Evolutionary conservation across 2,888 invertebrate genomes (phyloP).

Genomic region (Hydrotaea cyrtoneurina): DNA sequence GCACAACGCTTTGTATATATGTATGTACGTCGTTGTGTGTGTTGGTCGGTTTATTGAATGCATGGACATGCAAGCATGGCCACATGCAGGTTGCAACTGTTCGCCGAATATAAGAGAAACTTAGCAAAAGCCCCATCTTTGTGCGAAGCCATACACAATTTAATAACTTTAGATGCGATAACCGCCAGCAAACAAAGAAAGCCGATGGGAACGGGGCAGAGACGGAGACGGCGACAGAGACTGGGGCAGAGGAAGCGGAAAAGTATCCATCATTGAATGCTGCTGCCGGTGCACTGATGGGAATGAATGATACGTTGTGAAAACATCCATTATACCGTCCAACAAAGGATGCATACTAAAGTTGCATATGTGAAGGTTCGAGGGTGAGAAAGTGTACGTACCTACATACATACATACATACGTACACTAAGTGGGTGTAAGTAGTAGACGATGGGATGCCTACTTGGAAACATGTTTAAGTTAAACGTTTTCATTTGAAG

Average conservation of each 20-base stretch:
- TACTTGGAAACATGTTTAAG: slow-evolving; percentile 17
- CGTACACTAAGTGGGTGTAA: no score
- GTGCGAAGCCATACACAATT: slow-evolving; percentile 52
- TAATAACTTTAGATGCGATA: slow-evolving; percentile 48
- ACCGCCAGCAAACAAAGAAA: not conserved
- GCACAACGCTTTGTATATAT: slow-evolving; percentile 11
- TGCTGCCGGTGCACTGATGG: slow-evolving; percentile 6
- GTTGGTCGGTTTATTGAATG: not conserved
- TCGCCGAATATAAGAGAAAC: not conserved
- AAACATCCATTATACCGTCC: not conserved
- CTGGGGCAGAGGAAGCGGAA: not conserved
- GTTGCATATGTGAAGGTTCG: not conserved
- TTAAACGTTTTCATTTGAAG: slow-evolving; percentile 38
- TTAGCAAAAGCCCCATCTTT: slow-evolving; percentile 45
- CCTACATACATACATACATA: no score
- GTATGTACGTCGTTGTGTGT: not conserved
- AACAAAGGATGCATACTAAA: slow-evolving; percentile 17
- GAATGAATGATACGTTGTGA: slow-evolving; percentile 29
- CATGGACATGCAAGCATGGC: slow-evolving; percentile 20
- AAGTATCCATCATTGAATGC: slow-evolving; percentile 35
- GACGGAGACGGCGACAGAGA: not conserved
- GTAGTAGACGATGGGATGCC: not conserved
- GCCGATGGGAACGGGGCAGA: no score
- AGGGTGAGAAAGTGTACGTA: no score
- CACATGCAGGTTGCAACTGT: slow-evolving; percentile 56